Evolutionary conservation across 2,797 vertebrate species (phyloP).

Genomic region (Anomalospiza imberbis): DNA sequence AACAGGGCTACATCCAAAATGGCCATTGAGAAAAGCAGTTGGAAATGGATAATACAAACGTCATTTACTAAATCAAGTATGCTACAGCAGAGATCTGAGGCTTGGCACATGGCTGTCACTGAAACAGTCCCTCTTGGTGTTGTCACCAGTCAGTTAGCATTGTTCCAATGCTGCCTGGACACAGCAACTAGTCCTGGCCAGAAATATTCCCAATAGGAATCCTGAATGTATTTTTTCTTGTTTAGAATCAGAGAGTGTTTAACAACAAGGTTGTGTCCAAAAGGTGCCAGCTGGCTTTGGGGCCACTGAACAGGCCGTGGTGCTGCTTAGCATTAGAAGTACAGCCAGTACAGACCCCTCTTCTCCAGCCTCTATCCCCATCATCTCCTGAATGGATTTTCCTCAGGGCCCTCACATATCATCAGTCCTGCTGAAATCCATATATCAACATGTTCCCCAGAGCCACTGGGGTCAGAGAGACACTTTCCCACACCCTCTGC

Average conservation of each 20-base stretch:
- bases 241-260: not conserved
- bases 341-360: not conserved
- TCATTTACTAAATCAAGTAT: not conserved
- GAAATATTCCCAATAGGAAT: not conserved
- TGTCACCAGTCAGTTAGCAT: not conserved
- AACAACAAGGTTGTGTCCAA: not conserved
- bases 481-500: not conserved
- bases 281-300: not conserved
- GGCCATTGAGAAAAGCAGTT: not conserved
- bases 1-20: not conserved
- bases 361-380: not conserved
- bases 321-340: not conserved
- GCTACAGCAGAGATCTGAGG: not conserved
- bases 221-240: not conserved
- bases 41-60: not conserved
- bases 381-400: not conserved
- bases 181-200: not conserved
- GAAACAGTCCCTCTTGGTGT: not conserved
- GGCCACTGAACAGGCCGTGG: not conserved
- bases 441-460: not conserved
- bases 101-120: not conserved
- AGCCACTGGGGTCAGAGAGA: rapidly evolving
- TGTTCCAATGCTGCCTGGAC: not conserved
- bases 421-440: not conserved
- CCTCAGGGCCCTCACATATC: not conserved